Conservation (phyloP, 2,888 invertebrate species). For the Eustalomyia histrio region DNA sequence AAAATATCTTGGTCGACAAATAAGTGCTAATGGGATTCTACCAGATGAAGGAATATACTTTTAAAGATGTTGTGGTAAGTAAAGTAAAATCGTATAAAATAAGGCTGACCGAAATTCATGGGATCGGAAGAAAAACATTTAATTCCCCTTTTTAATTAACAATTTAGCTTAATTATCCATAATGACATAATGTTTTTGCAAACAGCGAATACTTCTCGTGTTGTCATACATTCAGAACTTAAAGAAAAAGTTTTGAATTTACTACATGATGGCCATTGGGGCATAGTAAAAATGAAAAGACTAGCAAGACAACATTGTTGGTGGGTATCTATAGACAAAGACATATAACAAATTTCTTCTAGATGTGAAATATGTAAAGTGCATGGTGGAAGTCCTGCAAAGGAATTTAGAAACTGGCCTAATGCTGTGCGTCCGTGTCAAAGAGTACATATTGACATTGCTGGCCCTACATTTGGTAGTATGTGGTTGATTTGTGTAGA, state of each 20-base stretch:
- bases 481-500: constrained; percentile 37
- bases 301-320: constrained; percentile 8
- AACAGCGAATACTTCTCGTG: too few relatives aligned
- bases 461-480: too few relatives aligned
- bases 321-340: constrained; percentile 1
- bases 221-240: background rate
- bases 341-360: background rate
- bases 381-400: too few relatives aligned
- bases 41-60: constrained; percentile 4
- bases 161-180: too few relatives aligned
- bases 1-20: background rate
- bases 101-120: constrained; percentile 26
- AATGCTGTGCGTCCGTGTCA: constrained; percentile 71
- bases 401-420: constrained; percentile 49
- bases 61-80: background rate
- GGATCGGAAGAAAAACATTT: background rate
- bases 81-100: constrained; percentile 24
- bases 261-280: constrained; percentile 33
- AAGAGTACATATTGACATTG: constrained; percentile 78
- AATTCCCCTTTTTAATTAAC: constrained; percentile 4
- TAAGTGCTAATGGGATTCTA: background rate
- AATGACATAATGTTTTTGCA: background rate
- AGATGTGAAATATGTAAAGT: background rate
- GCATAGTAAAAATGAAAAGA: constrained; percentile 16
- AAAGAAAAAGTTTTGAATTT: background rate